Base-by-base conservation (phyloP, 2,888 invertebrate species). In the Chrysopilus asiliformis region DNA sequence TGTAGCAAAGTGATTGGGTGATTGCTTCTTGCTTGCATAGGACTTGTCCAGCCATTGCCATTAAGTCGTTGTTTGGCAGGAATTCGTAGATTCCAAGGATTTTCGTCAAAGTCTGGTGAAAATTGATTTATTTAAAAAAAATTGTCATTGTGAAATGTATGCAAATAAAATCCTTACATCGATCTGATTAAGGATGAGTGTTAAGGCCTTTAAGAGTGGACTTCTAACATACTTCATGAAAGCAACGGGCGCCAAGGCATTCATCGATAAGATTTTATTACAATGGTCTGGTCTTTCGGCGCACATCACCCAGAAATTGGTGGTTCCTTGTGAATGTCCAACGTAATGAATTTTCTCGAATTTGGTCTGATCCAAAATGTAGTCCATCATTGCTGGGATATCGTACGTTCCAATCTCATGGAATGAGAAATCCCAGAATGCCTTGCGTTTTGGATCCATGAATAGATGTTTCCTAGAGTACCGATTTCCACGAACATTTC, bases 281-380 rank as follows among this genome's bases (percentile, higher is more conserved):
- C 60, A 60, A 42, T 58, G 62, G 39, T 57, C 55, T 2, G 62
- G 60, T 28, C 51, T 48, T 16, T 48, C 41, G 4, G 59, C 51
- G 32, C 56, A 53, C 44, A 60, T 47, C 19, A 60, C 55, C 25
- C 56, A 54, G 27, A 43, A 41, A 5, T 49, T 42, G 0, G 64
- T 63, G 2, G 62, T 56, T 19, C 73, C 75, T 39, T 59, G 56
- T 4, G 71, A 74, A 49, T 75, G 72, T 1, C 74, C 76, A 9
- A 71, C 49, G 51, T 71, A 75, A 43, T 65, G 63, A 2, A 76
- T 36, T 25, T 66, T 53, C 3, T 57, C 32, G 17, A 61, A 56
- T 1, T 60, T 56, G 0, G 72, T 70, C 2, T 24, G 16, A 3
- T 38, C 10, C 3, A 58, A 33, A 7, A 70, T 60, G 44, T 63